These are phyloP conservation scores for Pristiophorus japonicus DNA, from an alignment of 2,113 vertebrate genomes.

Conservation along the genomic window DNA sequence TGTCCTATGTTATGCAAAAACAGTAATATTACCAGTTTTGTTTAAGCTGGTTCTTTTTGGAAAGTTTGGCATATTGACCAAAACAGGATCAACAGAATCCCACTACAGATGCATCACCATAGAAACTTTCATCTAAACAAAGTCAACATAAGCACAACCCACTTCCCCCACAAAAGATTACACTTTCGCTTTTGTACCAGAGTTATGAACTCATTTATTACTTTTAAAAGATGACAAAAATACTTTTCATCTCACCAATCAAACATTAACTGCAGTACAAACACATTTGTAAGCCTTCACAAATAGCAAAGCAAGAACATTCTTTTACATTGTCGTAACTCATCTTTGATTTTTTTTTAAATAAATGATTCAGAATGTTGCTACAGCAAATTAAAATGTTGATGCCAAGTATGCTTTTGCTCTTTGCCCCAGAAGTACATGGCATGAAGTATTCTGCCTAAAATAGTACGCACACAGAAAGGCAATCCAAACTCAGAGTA, in stretches of 20 bases:
- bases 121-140: conserved; percentile 52
- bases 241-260: background rate
- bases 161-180: background rate
- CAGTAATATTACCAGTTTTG: background rate
- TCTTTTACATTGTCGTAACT: background rate
- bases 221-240: background rate
- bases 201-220: background rate
- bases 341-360: too few relatives aligned
- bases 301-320: background rate
- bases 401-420: background rate
- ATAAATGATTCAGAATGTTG: background rate
- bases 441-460: background rate
- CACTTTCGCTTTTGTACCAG: background rate
- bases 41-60: background rate
- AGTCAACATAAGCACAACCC: conserved; percentile 42
- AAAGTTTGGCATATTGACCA: conserved; percentile 44
- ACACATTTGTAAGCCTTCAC: background rate
- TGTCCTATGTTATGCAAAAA: background rate
- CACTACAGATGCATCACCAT: conserved; percentile 43
- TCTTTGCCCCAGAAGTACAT: background rate
- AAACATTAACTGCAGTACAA: background rate
- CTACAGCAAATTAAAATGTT: background rate
- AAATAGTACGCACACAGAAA: background rate
- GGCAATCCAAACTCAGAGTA: background rate
- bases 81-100: conserved; percentile 49